Percentiles rank a stretch among this genome's conserved stretches.
phyloP scores from a whole-genome alignment of 2,797 vertebrate genomes.

The Scolopax rusticola region DNA sequence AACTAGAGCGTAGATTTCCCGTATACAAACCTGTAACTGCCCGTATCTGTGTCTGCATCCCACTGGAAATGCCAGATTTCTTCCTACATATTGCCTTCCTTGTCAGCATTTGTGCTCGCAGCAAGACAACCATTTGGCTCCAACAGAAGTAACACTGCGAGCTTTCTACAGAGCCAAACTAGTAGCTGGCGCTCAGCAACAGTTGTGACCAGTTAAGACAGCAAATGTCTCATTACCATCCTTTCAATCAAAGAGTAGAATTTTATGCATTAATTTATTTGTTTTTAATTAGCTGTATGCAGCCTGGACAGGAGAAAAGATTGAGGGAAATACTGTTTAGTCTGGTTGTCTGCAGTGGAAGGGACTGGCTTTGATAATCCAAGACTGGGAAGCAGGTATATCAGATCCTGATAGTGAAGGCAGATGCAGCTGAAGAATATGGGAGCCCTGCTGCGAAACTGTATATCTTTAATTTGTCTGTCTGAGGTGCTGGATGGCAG shows the following conservation, averaged over 20 bases:
- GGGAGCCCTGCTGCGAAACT: not conserved
- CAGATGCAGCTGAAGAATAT: not conserved
- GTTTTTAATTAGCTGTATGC: not conserved
- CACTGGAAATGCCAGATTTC: not conserved
- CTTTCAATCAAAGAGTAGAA: not conserved
- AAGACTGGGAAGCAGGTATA: not conserved
- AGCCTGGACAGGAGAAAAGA: not conserved
- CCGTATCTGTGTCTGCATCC: not conserved
- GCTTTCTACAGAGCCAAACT: conserved; percentile 17
- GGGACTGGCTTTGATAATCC: not conserved
- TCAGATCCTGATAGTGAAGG: not conserved
- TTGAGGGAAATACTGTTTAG: not conserved
- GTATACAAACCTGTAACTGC: not conserved
- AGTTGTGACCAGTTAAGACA: conserved; percentile 5
- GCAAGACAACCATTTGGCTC: conserved; percentile 36
- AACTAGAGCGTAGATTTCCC: too few relatives aligned
- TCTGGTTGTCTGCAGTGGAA: not conserved
- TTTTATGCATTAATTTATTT: not conserved
- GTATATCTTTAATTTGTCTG: not conserved
- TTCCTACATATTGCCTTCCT: not conserved
- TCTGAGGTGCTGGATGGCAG: not conserved
- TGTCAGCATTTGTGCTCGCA: conserved; percentile 35
- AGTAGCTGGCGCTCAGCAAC: not conserved
- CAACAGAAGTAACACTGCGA: not conserved
- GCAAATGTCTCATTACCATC: not conserved